Conservation (phyloP, 2,797 vertebrate genomes). For the Acipenser transmontanus region DNA sequence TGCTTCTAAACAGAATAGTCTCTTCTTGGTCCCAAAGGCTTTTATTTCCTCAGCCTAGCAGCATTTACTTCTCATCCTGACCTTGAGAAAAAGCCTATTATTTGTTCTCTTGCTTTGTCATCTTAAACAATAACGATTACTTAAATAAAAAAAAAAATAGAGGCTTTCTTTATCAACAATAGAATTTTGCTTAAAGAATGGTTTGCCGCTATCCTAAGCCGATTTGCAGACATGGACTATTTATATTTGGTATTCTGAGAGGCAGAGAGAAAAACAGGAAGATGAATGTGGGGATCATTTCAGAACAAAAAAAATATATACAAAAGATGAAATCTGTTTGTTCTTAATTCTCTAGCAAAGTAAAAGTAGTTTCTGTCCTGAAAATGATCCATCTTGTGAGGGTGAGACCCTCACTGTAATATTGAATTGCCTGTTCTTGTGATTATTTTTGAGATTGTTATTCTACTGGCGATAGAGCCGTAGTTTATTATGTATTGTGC, state of each 20-base stretch:
- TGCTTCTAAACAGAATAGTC: background rate
- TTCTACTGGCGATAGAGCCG: no score
- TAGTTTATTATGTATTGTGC: no score
- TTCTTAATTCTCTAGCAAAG: slow-evolving; percentile 11
- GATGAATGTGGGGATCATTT: slow-evolving; percentile 15
- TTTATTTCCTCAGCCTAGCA: slow-evolving; percentile 2
- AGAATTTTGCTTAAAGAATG: slow-evolving; percentile 15
- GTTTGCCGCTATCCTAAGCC: background rate
- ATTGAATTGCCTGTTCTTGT: background rate
- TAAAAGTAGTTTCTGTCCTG: slow-evolving; percentile 7
- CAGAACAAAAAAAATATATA: slow-evolving; percentile 7
- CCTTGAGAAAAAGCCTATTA: slow-evolving; percentile 17
- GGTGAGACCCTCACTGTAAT: no score
- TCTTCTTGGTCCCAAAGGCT: background rate
- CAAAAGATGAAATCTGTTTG: slow-evolving; percentile 20
- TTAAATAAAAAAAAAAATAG: slow-evolving; percentile 14
- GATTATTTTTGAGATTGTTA: no score
- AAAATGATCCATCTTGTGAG: slow-evolving; percentile 8
- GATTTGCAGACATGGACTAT: background rate
- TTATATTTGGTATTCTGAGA: slow-evolving; percentile 9
- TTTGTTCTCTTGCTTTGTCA: slow-evolving; percentile 11
- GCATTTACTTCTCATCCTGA: slow-evolving; percentile 11
- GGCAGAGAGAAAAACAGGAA: slow-evolving; percentile 5
- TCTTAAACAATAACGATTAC: slow-evolving; percentile 9
- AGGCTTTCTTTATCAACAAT: slow-evolving; percentile 35